phyloP scores from a whole-genome alignment of 2,113 vertebrate genomes.

The Thermophis baileyi region DNA sequence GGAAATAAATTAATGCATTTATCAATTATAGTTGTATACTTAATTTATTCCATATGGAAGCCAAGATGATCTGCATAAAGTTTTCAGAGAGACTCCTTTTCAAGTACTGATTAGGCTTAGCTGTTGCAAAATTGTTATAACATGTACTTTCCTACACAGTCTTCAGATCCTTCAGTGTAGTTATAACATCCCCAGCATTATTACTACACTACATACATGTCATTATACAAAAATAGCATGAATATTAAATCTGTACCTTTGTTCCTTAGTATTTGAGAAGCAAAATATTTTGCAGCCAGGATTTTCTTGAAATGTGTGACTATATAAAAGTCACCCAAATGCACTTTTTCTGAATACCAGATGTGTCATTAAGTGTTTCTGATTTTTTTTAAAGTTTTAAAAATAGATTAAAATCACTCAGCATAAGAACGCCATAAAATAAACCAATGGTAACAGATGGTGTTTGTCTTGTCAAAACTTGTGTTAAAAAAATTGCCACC shows the following conservation, averaged over 20 bases:
- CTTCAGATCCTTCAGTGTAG: background rate
- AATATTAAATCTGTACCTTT: background rate
- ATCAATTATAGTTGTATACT: background rate
- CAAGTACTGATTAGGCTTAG: background rate
- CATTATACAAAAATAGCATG: background rate
- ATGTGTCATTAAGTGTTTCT: slow-evolving; percentile 77
- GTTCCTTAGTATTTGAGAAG: slow-evolving; percentile 13
- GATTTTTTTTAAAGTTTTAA: slow-evolving; percentile 19
- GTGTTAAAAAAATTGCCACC: slow-evolving; percentile 83
- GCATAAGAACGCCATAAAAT: slow-evolving; percentile 69
- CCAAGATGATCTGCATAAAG: background rate
- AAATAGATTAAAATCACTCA: slow-evolving; percentile 75
- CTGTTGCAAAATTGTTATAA: background rate
- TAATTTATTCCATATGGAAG: background rate
- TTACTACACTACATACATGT: background rate
- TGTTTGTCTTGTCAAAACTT: slow-evolving; percentile 88
- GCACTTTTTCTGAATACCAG: slow-evolving; percentile 67
- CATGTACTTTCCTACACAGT: background rate
- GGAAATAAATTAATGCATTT: background rate
- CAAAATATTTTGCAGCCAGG: slow-evolving; percentile 39
- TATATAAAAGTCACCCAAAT: slow-evolving; percentile 62
- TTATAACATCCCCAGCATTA: background rate
- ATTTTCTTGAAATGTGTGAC: slow-evolving; percentile 58
- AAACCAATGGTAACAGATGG: slow-evolving; percentile 87
- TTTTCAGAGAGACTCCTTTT: background rate